Conservation (phyloP, 2,888 invertebrate species). For the Microctonus brassicae region DNA sequence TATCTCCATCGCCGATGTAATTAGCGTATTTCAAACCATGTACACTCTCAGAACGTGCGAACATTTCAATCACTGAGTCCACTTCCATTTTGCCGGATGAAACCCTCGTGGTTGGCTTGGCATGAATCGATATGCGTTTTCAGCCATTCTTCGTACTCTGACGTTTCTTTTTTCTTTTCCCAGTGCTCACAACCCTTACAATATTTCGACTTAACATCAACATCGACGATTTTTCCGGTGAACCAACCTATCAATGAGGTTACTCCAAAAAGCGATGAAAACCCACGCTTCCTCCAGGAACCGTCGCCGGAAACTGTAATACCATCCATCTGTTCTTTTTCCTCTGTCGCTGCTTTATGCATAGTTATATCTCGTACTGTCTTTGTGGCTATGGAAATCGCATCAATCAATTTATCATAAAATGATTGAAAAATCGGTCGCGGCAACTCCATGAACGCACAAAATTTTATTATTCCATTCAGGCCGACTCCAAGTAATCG, state of each 20-base stretch:
- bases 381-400: slow-evolving; percentile 26
- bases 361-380: not conserved
- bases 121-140: slow-evolving; percentile 15
- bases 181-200: slow-evolving; percentile 28
- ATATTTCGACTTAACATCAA: slow-evolving; percentile 27
- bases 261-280: slow-evolving; percentile 31
- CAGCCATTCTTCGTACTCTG: slow-evolving; percentile 30
- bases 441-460: slow-evolving; percentile 36
- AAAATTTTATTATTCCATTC: slow-evolving; percentile 27
- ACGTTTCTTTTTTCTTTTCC: slow-evolving; percentile 24
- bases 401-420: slow-evolving; percentile 28
- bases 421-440: slow-evolving; percentile 23
- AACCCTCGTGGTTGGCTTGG: slow-evolving; percentile 20
- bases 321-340: slow-evolving; percentile 24
- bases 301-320: slow-evolving; percentile 35
- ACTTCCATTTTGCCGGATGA: slow-evolving; percentile 34
- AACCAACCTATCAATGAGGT: slow-evolving; percentile 27
- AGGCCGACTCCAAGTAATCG: slow-evolving; percentile 33
- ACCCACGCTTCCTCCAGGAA: slow-evolving; percentile 28
- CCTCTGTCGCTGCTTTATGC: not conserved
- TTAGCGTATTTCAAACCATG: slow-evolving; percentile 23
- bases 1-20: slow-evolving; percentile 30
- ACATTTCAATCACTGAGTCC: slow-evolving; percentile 30
- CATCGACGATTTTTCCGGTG: slow-evolving; percentile 30
- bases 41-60: slow-evolving; percentile 31